A percentile compares a stretch with the other conserved stretches of the same genome.
Evolutionary conservation across 2,888 invertebrate genomes (phyloP).

Genomic region (Loripinus fragilis): DNA sequence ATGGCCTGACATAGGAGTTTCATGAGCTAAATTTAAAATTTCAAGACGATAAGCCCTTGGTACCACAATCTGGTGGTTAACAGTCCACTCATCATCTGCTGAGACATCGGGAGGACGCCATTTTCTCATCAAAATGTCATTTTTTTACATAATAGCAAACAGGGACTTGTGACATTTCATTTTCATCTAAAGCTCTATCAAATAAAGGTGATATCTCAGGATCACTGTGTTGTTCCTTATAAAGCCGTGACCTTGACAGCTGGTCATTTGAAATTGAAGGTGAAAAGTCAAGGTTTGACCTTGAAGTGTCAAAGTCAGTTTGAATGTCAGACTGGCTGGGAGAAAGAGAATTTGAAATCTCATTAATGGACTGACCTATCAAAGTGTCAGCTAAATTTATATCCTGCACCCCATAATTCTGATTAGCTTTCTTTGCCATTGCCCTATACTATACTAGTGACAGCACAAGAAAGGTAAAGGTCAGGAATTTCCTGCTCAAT

Average conservation of each 20-base stretch:
- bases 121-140: constrained; percentile 55
- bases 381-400: constrained; percentile 28
- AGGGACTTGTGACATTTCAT: constrained; percentile 29
- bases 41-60: constrained; percentile 33
- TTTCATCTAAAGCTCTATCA: constrained; percentile 33
- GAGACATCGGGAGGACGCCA: constrained; percentile 46
- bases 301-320: neutral
- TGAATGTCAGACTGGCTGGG: neutral
- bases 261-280: neutral
- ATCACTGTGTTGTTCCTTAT: constrained; percentile 49
- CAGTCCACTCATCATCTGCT: constrained; percentile 44
- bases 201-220: constrained; percentile 37
- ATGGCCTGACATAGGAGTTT: constrained; percentile 45
- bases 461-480: too few relatives aligned
- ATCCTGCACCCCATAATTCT: constrained; percentile 14
- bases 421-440: constrained; percentile 28
- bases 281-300: neutral
- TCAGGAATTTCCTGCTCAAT: too few relatives aligned
- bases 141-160: constrained; percentile 39
- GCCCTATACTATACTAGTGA: too few relatives aligned
- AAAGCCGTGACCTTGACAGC: constrained; percentile 40
- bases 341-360: constrained; percentile 2
- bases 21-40: constrained; percentile 45
- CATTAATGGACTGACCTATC: constrained; percentile 4
- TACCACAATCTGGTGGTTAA: constrained; percentile 47